phyloP scores from a whole-genome alignment of 2,797 vertebrate genomes.

The Toxotes lorentzi region DNA sequence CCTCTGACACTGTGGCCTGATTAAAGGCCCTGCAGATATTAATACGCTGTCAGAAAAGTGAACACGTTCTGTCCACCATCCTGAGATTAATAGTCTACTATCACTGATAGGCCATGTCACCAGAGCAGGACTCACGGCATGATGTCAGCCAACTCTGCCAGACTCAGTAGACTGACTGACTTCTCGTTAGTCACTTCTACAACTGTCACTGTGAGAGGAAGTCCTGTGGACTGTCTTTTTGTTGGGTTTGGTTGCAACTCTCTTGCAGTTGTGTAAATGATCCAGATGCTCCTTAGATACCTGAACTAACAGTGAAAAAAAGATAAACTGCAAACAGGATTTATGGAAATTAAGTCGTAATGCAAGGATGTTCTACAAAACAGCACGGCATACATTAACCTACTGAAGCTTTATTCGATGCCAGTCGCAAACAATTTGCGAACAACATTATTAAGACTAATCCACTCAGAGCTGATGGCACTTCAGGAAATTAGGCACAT shows the following conservation, averaged over 20 bases:
- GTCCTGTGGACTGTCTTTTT: slow-evolving; percentile 15
- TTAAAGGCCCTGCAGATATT: slow-evolving; percentile 76
- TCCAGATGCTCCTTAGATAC: background rate
- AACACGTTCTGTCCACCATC: slow-evolving; percentile 51
- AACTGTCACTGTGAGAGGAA: slow-evolving; percentile 22
- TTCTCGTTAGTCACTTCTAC: slow-evolving; percentile 41
- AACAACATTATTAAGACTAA: slow-evolving; percentile 47
- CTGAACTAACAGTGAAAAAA: slow-evolving; percentile 18
- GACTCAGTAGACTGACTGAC: slow-evolving; percentile 23
- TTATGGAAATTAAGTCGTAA: slow-evolving; percentile 52
- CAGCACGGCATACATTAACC: slow-evolving; percentile 36
- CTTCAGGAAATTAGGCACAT: slow-evolving; percentile 56
- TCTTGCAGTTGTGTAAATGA: slow-evolving; percentile 22
- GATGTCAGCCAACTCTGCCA: slow-evolving; percentile 34
- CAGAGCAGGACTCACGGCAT: slow-evolving; percentile 14
- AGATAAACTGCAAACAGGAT: slow-evolving; percentile 20
- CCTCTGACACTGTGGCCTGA: slow-evolving; percentile 82
- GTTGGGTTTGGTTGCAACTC: slow-evolving; percentile 22
- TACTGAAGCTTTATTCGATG: slow-evolving; percentile 18
- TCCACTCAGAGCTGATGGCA: slow-evolving; percentile 51
- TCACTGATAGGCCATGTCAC: slow-evolving; percentile 42
- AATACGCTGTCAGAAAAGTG: slow-evolving; percentile 71
- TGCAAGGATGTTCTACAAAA: slow-evolving; percentile 42
- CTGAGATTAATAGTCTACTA: slow-evolving; percentile 58
- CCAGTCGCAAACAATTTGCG: slow-evolving; percentile 46